Evolutionary conservation across 2,113 vertebrate genomes (phyloP), one percentile per base, ranked within the genome.

Genomic region (Oostethus manadensis): DNA sequence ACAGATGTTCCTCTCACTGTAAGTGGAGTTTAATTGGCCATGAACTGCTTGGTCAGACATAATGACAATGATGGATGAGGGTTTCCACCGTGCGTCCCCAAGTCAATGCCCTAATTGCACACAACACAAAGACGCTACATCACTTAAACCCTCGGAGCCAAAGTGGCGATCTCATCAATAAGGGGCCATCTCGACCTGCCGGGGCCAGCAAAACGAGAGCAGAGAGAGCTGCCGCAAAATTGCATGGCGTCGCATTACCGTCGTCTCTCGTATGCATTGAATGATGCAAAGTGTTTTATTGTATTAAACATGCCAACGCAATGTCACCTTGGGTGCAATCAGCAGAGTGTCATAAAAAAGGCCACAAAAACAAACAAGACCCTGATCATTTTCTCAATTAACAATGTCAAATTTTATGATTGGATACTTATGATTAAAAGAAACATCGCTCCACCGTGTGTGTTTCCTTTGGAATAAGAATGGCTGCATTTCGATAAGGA

Each of bases 131-230:
- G 69, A 75, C 38, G 57, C 73, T 53, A 35, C 61, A 77, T 66
- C 49, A 45, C 58, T 42, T 68, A 62, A 77, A 71, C 64, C 29
- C 58, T 74, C 45, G 16, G 51, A 67, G 70, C 71, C 63, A 68
- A 75, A 83, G 83, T 80, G 78, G 76, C 74, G 62, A 69, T 71
- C 58, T 10, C 67, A 71, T 81, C 83, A 79, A 81, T 87, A 84
- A 81, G 58, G 74, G 67, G 71, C 68, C 58, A 75, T 83, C 81
- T 80, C 66, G 76, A 82, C 74, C 58, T 76, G 20, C 40, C 1
- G 49, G 42, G 51, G 46, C 58, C 47, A 65, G 23, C 38, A 42
- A 70, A 47, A 71, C 64, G 43, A 59, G 29, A 33, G 29, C 29
- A 42, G 67, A 78, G 62, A 50, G 63, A 53, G 63, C 58, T 76